Percentiles rank a stretch among this genome's conserved stretches.
Conservation (phyloP, 2,888 invertebrate species). For the Eristalis intricaria region DNA sequence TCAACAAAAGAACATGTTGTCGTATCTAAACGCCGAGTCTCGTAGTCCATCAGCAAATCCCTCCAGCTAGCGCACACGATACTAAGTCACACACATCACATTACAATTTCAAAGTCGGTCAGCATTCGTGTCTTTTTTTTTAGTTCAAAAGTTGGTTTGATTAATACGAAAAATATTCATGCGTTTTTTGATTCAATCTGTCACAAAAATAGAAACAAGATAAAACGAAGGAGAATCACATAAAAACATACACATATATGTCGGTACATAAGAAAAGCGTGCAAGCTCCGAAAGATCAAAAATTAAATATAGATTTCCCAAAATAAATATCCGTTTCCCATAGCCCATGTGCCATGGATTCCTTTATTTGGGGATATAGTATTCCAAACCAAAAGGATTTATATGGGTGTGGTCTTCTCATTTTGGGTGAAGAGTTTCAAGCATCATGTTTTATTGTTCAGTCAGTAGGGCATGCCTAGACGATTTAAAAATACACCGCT, state of each 20-base stretch:
- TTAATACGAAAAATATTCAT: constrained; percentile 23
- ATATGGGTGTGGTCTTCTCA: constrained; percentile 23
- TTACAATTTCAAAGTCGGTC: neutral
- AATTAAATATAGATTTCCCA: constrained; percentile 38
- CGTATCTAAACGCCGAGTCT: too few species aligned
- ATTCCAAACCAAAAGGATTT: constrained; percentile 14
- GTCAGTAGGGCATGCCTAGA: neutral
- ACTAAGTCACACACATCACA: neutral
- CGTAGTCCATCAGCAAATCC: neutral
- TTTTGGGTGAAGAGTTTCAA: neutral
- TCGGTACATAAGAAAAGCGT: neutral
- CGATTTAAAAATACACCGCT: constrained; percentile 18
- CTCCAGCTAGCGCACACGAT: neutral
- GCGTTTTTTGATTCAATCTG: constrained; percentile 22
- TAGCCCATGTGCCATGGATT: neutral
- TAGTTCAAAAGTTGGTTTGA: neutral
- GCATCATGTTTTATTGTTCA: neutral
- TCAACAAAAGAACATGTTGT: too few species aligned
- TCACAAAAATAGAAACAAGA: constrained; percentile 17
- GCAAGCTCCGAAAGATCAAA: neutral
- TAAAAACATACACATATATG: neutral
- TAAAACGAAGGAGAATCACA: neutral
- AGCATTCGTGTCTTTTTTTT: neutral
- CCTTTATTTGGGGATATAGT: constrained; percentile 23
- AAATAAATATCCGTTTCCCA: constrained; percentile 48